These are phyloP conservation scores for Dendrolimus kikuchii DNA, from an alignment of 1,140 invertebrate species.

Conservation along the genomic window DNA sequence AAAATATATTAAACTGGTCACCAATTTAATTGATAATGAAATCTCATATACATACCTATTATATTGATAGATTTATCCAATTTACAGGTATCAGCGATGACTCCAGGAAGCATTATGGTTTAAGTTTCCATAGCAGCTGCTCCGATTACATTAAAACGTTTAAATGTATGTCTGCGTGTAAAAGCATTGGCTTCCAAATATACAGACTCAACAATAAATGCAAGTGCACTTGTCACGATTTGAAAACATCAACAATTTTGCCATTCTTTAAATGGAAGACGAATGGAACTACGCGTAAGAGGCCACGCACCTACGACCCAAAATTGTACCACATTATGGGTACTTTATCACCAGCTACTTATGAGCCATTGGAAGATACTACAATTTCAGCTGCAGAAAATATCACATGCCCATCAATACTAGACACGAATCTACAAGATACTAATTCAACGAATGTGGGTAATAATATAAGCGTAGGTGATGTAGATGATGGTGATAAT, in stretches of 20 bases:
- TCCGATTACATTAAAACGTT: slow-evolving; percentile 32
- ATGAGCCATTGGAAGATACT: background rate
- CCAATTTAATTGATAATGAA: background rate
- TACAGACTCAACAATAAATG: slow-evolving; percentile 36
- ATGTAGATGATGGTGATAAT: no score
- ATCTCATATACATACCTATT: background rate
- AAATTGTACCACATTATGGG: slow-evolving; percentile 41
- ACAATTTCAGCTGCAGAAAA: background rate
- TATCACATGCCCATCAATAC: no score
- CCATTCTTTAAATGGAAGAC: slow-evolving; percentile 49
- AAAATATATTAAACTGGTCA: no score
- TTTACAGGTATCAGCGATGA: slow-evolving; percentile 22
- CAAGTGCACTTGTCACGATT: slow-evolving; percentile 47
- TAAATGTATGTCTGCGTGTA: slow-evolving; percentile 51
- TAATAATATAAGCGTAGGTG: no score
- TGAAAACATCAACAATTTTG: slow-evolving; percentile 41
- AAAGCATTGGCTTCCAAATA: slow-evolving; percentile 46
- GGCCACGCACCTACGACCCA: slow-evolving; percentile 34
- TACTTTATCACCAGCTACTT: slow-evolving; percentile 26
- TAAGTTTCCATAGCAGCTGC: slow-evolving; percentile 40
- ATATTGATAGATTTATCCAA: slow-evolving; percentile 5
- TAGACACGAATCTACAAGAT: no score
- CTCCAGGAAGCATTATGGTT: slow-evolving; percentile 44
- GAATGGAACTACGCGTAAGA: slow-evolving; percentile 36
- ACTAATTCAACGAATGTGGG: no score